These are phyloP conservation scores for Sturnira hondurensis DNA, from an alignment of 2,113 vertebrate species.

Conservation along the genomic window DNA sequence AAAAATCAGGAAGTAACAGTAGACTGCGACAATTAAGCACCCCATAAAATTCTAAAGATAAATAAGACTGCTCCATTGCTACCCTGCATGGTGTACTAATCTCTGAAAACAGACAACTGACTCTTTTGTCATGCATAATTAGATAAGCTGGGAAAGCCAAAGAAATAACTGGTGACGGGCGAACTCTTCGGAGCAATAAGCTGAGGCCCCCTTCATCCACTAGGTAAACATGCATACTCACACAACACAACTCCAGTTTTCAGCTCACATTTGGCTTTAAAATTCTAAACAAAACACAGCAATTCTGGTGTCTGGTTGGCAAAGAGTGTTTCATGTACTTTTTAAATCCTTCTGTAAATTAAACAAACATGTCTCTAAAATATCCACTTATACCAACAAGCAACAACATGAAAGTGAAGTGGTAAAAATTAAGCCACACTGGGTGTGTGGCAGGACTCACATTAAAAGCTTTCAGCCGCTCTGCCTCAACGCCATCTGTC, in stretches of 20 bases:
- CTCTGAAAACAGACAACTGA: slow-evolving; percentile 69
- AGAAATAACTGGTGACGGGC: slow-evolving; percentile 72
- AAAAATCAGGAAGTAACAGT: slow-evolving; percentile 81
- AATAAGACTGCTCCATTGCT: slow-evolving; percentile 72
- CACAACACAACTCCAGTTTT: slow-evolving; percentile 70
- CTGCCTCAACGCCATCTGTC: slow-evolving; percentile 86
- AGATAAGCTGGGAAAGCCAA: slow-evolving; percentile 74
- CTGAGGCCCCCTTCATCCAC: slow-evolving; percentile 63
- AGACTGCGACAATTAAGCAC: slow-evolving; percentile 78
- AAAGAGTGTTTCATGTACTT: slow-evolving; percentile 74
- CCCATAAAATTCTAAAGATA: slow-evolving; percentile 76
- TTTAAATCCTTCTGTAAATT: slow-evolving; percentile 74
- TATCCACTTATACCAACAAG: slow-evolving; percentile 71
- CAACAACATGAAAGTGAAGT: slow-evolving; percentile 62
- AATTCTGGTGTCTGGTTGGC: slow-evolving; percentile 76
- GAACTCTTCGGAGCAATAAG: slow-evolving; percentile 66
- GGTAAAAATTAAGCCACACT: slow-evolving; percentile 32
- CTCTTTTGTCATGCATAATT: slow-evolving; percentile 84
- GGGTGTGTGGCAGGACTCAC: slow-evolving; percentile 80
- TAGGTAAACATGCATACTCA: slow-evolving; percentile 78
- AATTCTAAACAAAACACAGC: slow-evolving; percentile 79
- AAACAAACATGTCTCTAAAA: slow-evolving; percentile 75
- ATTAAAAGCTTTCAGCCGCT: slow-evolving; percentile 88
- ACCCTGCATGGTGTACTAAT: slow-evolving; percentile 71
- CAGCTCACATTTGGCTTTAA: slow-evolving; percentile 75